These are phyloP conservation scores for Cyprinodon variegatus DNA, from an alignment of 2,113 vertebrate genomes.

Conservation along the genomic window DNA sequence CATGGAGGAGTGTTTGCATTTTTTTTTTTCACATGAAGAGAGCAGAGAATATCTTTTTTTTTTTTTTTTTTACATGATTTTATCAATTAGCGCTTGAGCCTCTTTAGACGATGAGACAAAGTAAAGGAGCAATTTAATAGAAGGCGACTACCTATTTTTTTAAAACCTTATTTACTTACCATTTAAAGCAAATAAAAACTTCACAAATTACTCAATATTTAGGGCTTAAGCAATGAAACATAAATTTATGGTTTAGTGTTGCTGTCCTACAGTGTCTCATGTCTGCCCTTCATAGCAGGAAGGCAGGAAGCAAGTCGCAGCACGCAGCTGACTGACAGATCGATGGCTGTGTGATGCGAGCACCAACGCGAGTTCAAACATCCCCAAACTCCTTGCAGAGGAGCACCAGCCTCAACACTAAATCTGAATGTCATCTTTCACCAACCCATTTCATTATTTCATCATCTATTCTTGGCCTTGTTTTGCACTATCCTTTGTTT, in stretches of 20 bases:
- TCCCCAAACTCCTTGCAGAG: neutral
- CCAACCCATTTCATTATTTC: slow-evolving; percentile 35
- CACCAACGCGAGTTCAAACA: slow-evolving; percentile 13
- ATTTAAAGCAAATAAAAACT: neutral
- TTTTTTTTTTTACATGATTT: slow-evolving; percentile 25
- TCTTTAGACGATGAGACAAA: slow-evolving; percentile 33
- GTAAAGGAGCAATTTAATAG: slow-evolving; percentile 52
- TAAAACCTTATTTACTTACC: too few species aligned
- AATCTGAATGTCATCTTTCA: slow-evolving; percentile 37
- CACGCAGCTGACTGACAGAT: neutral
- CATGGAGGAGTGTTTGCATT: slow-evolving; percentile 43
- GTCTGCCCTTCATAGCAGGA: neutral
- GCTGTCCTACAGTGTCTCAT: neutral
- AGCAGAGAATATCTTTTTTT: slow-evolving; percentile 7
- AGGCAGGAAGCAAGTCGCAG: neutral
- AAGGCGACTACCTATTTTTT: neutral
- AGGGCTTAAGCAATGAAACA: neutral
- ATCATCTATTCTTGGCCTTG: slow-evolving; percentile 28
- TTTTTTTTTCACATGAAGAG: slow-evolving; percentile 43
- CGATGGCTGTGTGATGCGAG: neutral
- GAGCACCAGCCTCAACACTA: neutral
- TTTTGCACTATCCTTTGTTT: neutral
- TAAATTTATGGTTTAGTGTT: neutral
- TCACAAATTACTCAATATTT: neutral
- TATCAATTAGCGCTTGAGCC: slow-evolving; percentile 50